A percentile compares a stretch with the other conserved stretches of the same genome.
Evolutionary conservation across 92 coral and sea anemone genomes (phyloP).

Genomic region (Phenganax stokvisi): DNA sequence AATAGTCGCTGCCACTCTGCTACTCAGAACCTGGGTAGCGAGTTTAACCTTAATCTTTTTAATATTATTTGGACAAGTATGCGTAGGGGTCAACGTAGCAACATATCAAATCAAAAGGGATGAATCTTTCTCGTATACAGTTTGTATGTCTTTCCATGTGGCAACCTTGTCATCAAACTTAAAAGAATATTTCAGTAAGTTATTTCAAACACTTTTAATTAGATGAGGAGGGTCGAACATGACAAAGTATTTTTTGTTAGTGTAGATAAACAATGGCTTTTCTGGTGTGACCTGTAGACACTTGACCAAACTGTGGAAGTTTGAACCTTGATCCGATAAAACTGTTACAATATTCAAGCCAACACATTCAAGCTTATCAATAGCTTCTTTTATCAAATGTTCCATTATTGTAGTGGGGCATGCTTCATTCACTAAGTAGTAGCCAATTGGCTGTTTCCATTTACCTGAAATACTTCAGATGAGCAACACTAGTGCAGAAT

Average conservation of each 20-base stretch:
- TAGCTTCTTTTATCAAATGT: not conserved
- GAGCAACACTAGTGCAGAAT: not conserved
- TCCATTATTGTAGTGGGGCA: not conserved
- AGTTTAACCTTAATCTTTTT: constrained; percentile 19
- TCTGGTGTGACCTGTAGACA: too few relatives aligned
- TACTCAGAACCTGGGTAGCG: constrained; percentile 23
- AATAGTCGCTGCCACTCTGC: not conserved
- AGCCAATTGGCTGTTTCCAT: constrained; percentile 28
- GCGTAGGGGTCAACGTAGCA: constrained; percentile 30
- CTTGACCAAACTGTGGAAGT: too few relatives aligned
- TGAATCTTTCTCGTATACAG: constrained; percentile 21
- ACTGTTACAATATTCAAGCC: constrained; percentile 7
- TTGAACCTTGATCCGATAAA: too few relatives aligned
- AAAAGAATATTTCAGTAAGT: constrained; percentile 15
- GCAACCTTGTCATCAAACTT: not conserved
- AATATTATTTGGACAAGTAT: constrained; percentile 19
- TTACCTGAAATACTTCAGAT: not conserved
- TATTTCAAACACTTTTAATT: constrained; percentile 27
- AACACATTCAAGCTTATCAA: not conserved
- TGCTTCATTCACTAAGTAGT: constrained; percentile 7
- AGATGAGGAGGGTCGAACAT: constrained; percentile 37
- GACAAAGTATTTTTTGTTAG: constrained; percentile 11
- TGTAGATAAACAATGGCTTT: not conserved
- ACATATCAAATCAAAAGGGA: constrained; percentile 15
- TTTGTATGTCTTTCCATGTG: not conserved